These are phyloP conservation scores for Peromyscus aztecus DNA, from an alignment of 2,797 vertebrate species.

Conservation along the genomic window DNA sequence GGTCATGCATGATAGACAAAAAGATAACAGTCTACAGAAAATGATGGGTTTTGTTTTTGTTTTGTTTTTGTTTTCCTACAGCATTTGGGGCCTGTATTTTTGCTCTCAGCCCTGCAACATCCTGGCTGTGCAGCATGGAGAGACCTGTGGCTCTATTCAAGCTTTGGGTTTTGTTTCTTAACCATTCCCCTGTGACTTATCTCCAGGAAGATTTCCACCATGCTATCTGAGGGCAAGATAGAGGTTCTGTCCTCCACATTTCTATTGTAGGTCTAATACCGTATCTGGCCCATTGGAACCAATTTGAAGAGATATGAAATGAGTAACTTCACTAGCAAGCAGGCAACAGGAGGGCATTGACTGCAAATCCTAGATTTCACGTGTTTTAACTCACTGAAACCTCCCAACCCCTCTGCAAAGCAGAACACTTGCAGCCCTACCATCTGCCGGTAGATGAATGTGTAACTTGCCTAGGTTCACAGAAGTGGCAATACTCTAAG, in stretches of 20 bases:
- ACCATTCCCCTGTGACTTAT: fast-evolving
- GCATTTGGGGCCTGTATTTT: not conserved
- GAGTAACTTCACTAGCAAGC: not conserved
- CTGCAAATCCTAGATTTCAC: not conserved
- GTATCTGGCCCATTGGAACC: not conserved
- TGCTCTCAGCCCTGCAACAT: not conserved
- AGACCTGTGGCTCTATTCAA: not conserved
- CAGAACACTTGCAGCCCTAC: not conserved
- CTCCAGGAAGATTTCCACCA: not conserved
- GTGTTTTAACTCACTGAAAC: not conserved
- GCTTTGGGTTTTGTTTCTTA: not conserved
- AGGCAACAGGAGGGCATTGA: fast-evolving
- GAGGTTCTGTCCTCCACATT: not conserved
- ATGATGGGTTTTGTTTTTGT: no score
- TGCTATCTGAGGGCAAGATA: not conserved
- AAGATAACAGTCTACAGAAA: not conserved
- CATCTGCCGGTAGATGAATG: not conserved
- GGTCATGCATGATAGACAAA: not conserved
- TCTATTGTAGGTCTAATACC: not conserved
- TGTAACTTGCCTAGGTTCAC: not conserved
- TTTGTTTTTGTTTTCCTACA: not conserved
- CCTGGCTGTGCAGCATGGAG: not conserved
- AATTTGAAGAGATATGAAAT: not conserved
- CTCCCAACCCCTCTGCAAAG: not conserved
- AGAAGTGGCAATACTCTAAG: not conserved